Evolutionary conservation across 2,797 vertebrate species (phyloP), one percentile per base, ranked within the genome.

Genomic region (Falco biarmicus): DNA sequence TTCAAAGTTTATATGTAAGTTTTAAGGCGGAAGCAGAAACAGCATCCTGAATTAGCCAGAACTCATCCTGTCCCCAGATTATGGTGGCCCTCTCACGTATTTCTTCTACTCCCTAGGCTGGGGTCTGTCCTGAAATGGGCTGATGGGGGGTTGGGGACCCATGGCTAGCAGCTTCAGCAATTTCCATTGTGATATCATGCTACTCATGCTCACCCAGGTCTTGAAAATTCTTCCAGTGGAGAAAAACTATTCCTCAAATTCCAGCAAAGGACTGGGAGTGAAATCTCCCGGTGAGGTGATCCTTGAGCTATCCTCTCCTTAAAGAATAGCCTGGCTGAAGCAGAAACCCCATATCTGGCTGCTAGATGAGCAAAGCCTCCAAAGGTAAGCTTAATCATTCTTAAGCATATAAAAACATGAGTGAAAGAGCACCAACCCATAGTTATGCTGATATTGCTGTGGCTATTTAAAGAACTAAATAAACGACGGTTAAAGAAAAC

Each of bases 181-280:
- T 24, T 53, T 60, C 26, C 12, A 10, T 25, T 63, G 60, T 0
- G 3, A 91, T 56, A 32, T 41, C 3, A 6, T 34, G 11, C 26
- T 39, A 14, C 7, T 41, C 0, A 0, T 76, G 10, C 61, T 78
- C 4, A 0, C 8, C 6, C 13, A 78, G 10, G 6, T 68, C n/a
- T 71, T 68, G 21, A 21, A 78, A 54, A 81, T 54, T 14, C 13
- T 76, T 61, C 69, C 54, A 43, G 31, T 12, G 4, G 11, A 57
- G 11, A 85, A 81, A 82, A 66, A 74, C 6, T 53, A 15, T 77
- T 77, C 45, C 24, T 64, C 11, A 45, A 73, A 82, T 56, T 76
- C 39, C 6, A 0, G 29, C 4, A 61, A 83, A 75, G 8, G 24
- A 9, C 25, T 64, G 31, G 25, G 9, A 79, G 4, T 25, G 31